A percentile compares a stretch with the other conserved stretches of the same genome.
Evolutionary conservation across 2,113 vertebrate genomes (phyloP).

Genomic region (Xenopus borealis): DNA sequence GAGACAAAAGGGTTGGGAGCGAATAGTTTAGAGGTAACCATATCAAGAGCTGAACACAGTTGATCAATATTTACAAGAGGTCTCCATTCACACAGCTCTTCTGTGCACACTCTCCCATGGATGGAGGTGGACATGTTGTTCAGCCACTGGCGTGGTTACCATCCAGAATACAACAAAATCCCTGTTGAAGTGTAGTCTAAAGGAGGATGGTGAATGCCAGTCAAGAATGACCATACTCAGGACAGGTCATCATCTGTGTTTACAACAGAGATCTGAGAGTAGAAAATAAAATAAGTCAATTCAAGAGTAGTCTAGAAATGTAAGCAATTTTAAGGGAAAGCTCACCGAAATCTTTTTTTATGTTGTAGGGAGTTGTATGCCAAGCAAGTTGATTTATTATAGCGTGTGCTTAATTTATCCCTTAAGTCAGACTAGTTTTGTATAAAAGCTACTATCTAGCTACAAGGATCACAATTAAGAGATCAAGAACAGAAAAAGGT

Average conservation of each 20-base stretch:
- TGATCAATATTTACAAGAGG: slow-evolving; percentile 63
- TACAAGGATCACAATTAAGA: too few species aligned
- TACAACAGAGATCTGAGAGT: slow-evolving; percentile 89
- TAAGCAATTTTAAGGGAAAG: too few species aligned
- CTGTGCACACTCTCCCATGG: slow-evolving; percentile 74
- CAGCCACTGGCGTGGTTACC: slow-evolving; percentile 69
- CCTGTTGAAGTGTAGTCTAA: slow-evolving; percentile 55
- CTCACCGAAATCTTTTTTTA: too few species aligned
- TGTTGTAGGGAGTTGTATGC: too few species aligned
- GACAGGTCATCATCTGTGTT: slow-evolving; percentile 94
- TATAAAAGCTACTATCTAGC: too few species aligned
- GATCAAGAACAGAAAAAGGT: too few species aligned
- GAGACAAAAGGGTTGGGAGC: slow-evolving; percentile 55
- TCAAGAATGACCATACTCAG: slow-evolving; percentile 60
- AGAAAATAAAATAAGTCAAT: slow-evolving; percentile 20
- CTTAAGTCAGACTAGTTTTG: too few species aligned
- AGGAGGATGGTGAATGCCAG: slow-evolving; percentile 47
- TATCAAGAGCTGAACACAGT: slow-evolving; percentile 70
- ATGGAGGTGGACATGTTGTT: slow-evolving; percentile 67
- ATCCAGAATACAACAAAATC: slow-evolving; percentile 55
- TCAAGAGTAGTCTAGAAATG: too few species aligned
- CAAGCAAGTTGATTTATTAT: too few species aligned
- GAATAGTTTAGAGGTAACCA: slow-evolving; percentile 62
- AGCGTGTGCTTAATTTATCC: too few species aligned
- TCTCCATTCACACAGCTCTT: slow-evolving; percentile 55